phyloP scores from a whole-genome alignment of 1,140 invertebrate species.

The Aphelenchoides avenae region DNA sequence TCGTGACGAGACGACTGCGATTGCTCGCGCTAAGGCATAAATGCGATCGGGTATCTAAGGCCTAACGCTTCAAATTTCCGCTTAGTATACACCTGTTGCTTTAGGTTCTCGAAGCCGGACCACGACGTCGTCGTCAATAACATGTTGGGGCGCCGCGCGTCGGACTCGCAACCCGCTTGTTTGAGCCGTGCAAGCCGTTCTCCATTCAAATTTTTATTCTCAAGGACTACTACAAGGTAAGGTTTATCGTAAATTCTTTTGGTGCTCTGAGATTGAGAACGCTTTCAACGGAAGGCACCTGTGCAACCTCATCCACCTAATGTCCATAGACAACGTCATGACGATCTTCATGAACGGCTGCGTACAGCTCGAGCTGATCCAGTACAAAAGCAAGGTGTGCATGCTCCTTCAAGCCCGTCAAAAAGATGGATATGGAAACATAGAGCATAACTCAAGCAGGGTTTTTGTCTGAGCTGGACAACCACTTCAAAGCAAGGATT shows the following conservation, averaged over 20 bases:
- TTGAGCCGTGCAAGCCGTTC: conserved; percentile 19
- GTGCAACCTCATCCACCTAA: conserved; percentile 38
- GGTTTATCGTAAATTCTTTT: conserved; percentile 3
- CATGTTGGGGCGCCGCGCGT: conserved; percentile 41
- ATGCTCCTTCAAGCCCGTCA: not conserved
- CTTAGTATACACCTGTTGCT: too few relatives aligned
- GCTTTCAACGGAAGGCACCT: conserved; percentile 38
- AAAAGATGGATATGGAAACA: not conserved
- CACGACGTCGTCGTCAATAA: conserved; percentile 44
- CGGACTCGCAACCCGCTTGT: conserved; percentile 23
- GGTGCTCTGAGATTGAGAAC: conserved; percentile 21
- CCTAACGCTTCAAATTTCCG: too few relatives aligned
- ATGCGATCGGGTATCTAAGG: too few relatives aligned
- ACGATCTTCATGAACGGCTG: conserved; percentile 32
- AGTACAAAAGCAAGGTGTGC: conserved; percentile 36
- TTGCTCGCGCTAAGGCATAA: too few relatives aligned
- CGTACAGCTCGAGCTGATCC: conserved; percentile 31
- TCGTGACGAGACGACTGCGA: too few relatives aligned
- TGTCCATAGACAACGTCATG: conserved; percentile 28
- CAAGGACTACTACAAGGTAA: conserved; percentile 39
- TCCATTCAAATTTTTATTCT: conserved; percentile 38
- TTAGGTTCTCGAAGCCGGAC: conserved; percentile 38
- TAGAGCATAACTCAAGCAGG: not conserved
- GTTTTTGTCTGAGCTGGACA: too few relatives aligned
- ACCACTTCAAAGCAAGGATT: not conserved